phyloP scores from a whole-genome alignment of 2,113 vertebrate genomes.

The Piliocolobus tephrosceles region DNA sequence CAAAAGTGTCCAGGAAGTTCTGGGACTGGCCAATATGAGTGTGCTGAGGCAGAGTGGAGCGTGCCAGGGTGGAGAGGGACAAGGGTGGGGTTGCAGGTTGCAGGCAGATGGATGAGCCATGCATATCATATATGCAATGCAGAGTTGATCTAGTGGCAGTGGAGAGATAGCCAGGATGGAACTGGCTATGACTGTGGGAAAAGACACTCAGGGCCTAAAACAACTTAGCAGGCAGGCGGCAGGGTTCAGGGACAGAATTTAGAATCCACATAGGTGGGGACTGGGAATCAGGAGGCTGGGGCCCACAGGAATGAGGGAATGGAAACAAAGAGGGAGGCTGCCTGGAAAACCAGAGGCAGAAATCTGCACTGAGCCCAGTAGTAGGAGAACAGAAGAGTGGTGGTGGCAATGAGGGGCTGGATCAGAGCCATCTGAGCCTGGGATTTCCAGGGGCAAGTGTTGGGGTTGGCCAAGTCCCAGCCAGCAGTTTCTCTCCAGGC shows the following conservation, averaged over 20 bases:
- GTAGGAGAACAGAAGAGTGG: neutral
- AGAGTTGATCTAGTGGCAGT: neutral
- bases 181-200: neutral
- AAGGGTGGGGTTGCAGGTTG: fast-evolving
- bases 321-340: neutral
- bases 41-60: no score
- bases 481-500: neutral
- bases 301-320: fast-evolving
- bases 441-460: neutral
- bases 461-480: fast-evolving
- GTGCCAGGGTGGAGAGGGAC: fast-evolving
- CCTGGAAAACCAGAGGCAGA: neutral
- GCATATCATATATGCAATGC: fast-evolving
- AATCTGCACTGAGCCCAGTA: neutral
- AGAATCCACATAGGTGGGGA: neutral
- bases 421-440: no score
- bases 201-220: neutral
- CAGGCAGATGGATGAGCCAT: fast-evolving
- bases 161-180: neutral
- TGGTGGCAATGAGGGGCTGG: neutral
- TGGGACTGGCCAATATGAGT: fast-evolving
- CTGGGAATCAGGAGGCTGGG: neutral
- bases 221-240: neutral
- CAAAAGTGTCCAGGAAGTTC: fast-evolving
- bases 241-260: neutral